Evolutionary conservation across 2,888 invertebrate species (phyloP).

Genomic region (Mimas tiliae): DNA sequence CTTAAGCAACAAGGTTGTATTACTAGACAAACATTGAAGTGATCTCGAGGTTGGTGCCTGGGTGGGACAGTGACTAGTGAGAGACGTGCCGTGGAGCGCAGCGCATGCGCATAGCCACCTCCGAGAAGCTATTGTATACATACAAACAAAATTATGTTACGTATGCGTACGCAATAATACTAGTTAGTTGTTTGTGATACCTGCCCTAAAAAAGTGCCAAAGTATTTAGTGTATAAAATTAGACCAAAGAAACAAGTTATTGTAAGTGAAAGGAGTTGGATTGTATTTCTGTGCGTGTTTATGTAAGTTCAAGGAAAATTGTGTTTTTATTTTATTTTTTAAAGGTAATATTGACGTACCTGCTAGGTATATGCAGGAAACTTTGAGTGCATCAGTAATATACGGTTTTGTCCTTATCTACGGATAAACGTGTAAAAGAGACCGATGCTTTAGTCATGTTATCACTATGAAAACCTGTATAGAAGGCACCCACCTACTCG

Average conservation of each 20-base stretch:
- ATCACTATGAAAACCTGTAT: background rate
- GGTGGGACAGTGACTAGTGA: conserved; percentile 54
- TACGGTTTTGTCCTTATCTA: conserved; percentile 5
- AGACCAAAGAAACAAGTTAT: conserved; percentile 48
- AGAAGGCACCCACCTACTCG: background rate
- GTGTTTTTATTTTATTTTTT: conserved; percentile 2
- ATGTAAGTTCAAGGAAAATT: conserved; percentile 66
- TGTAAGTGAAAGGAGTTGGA: conserved; percentile 56
- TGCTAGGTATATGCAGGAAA: too few species aligned
- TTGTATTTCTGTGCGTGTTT: conserved; percentile 48
- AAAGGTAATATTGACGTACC: background rate
- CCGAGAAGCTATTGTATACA: conserved; percentile 39
- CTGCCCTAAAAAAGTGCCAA: conserved; percentile 58
- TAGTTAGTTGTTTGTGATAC: conserved; percentile 41
- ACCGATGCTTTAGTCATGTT: background rate
- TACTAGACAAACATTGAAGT: conserved; percentile 44
- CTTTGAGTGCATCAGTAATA: background rate
- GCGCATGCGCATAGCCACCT: conserved; percentile 65
- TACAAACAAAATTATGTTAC: conserved; percentile 22
- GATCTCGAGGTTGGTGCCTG: conserved; percentile 49
- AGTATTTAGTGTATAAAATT: conserved; percentile 55
- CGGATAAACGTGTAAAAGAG: background rate
- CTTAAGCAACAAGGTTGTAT: conserved; percentile 40
- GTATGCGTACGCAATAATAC: conserved; percentile 32
- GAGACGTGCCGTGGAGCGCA: conserved; percentile 71